Percentiles rank a stretch among this genome's conserved stretches.
Conservation (phyloP, 2,888 invertebrate genomes). For the Leucophora obtusa region DNA sequence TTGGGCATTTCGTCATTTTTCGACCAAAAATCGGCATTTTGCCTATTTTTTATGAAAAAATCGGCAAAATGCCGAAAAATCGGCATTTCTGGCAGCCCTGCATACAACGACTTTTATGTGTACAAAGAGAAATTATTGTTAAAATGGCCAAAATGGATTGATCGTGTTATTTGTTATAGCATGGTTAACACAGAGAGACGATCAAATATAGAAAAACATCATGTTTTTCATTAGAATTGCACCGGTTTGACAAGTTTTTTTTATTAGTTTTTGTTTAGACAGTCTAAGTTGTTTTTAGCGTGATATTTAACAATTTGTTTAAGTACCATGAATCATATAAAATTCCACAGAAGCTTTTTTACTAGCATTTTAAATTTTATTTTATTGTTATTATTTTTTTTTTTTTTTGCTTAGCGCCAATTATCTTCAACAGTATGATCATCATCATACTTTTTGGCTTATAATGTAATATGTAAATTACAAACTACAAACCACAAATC, state of each 20-base stretch:
- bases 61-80: too few species aligned
- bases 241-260: constrained; percentile 33
- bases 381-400: not conserved
- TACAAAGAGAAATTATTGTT: not conserved
- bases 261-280: not conserved
- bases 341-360: constrained; percentile 47
- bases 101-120: not conserved
- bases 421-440: not conserved
- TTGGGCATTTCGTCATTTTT: too few species aligned
- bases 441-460: not conserved
- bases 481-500: not conserved
- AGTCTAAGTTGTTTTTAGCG: not conserved
- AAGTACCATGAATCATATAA: constrained; percentile 51
- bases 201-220: not conserved
- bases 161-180: not conserved
- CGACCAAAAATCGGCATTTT: too few species aligned
- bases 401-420: not conserved
- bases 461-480: not conserved
- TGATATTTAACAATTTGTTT: constrained; percentile 4
- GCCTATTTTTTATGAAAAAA: too few species aligned
- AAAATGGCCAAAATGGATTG: not conserved
- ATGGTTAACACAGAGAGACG: not conserved
- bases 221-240: constrained; percentile 2
- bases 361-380: constrained; percentile 23
- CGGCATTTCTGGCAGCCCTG: too few species aligned